Conservation (phyloP, 2,797 vertebrate species). For the Neosilurus mollespiculum region DNA sequence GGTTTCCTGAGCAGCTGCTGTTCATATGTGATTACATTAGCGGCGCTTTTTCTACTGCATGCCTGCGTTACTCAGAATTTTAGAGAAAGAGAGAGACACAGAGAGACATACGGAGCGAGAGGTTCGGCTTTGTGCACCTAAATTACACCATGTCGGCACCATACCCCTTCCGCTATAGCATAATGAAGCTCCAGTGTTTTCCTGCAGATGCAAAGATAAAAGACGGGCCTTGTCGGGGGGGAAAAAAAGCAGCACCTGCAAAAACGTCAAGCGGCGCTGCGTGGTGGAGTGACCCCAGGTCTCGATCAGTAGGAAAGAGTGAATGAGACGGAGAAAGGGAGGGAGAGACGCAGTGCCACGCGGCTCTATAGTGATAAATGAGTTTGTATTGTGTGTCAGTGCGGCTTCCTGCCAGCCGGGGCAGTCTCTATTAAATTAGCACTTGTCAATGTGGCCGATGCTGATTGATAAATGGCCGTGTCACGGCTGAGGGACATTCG, state of each 20-base stretch:
- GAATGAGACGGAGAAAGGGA: slow-evolving; percentile 72
- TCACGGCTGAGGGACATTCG: slow-evolving; percentile 85
- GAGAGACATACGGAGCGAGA: slow-evolving; percentile 1
- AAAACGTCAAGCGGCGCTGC: slow-evolving; percentile 22
- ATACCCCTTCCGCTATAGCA: slow-evolving; percentile 22
- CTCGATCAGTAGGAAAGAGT: slow-evolving; percentile 34
- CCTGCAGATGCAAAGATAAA: slow-evolving; percentile 36
- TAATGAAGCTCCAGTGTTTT: slow-evolving; percentile 17
- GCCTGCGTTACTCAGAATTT: slow-evolving; percentile 18
- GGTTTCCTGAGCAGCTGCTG: slow-evolving; percentile 49
- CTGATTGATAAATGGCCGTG: slow-evolving; percentile 95
- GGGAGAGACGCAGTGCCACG: slow-evolving; percentile 64
- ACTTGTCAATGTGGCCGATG: slow-evolving; percentile 96
- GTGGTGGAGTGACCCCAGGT: slow-evolving; percentile 43
- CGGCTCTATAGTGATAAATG: slow-evolving; percentile 86
- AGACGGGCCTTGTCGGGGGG: slow-evolving; percentile 16
- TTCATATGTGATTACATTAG: slow-evolving; percentile 48
- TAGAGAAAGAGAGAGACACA: neutral
- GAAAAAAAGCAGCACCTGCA: slow-evolving; percentile 49
- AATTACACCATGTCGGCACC: slow-evolving; percentile 30
- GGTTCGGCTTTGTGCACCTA: slow-evolving; percentile 37
- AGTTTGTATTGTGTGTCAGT: slow-evolving; percentile 95
- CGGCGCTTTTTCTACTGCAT: slow-evolving; percentile 39
- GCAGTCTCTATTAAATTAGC: slow-evolving; percentile 98
- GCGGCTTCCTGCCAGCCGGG: slow-evolving; percentile 92